Percentiles rank a stretch among this genome's conserved stretches.
phyloP scores from a whole-genome alignment of 2,797 vertebrate genomes.

The Poecile montanus region DNA sequence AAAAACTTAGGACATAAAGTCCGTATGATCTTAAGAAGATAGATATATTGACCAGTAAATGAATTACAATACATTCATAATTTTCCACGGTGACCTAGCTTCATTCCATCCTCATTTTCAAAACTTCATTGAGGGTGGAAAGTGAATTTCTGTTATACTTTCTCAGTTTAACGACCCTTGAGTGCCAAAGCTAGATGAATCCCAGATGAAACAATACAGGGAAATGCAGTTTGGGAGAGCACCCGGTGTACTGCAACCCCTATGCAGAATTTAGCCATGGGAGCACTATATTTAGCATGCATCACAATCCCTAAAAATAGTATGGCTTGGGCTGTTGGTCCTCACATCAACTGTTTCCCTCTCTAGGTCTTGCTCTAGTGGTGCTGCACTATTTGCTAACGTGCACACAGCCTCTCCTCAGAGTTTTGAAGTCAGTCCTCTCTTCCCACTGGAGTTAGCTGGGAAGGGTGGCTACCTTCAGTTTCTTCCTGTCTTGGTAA shows the following conservation, averaged over 20 bases:
- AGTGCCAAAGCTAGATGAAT: not conserved
- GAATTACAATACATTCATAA: not conserved
- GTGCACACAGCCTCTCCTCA: not conserved
- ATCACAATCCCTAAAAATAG: not conserved
- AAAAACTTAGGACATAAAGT: not conserved
- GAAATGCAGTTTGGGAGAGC: not conserved
- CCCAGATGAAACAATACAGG: not conserved
- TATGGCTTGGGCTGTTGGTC: not conserved
- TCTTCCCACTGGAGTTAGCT: not conserved
- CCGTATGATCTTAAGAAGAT: not conserved
- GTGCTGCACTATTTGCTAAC: not conserved
- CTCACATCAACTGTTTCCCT: not conserved
- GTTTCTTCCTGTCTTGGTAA: not conserved
- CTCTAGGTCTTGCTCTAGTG: not conserved
- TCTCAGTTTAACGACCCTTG: not conserved
- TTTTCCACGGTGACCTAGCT: not conserved
- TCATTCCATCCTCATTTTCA: not conserved
- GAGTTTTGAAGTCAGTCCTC: not conserved
- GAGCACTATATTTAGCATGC: not conserved
- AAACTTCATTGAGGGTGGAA: not conserved
- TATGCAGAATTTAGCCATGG: not conserved
- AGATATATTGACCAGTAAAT: not conserved
- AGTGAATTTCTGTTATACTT: not conserved
- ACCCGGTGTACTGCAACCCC: not conserved
- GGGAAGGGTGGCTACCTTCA: not conserved